These are phyloP conservation scores for Oscheius onirici DNA, from an alignment of 2,888 invertebrate species.

Conservation along the genomic window DNA sequence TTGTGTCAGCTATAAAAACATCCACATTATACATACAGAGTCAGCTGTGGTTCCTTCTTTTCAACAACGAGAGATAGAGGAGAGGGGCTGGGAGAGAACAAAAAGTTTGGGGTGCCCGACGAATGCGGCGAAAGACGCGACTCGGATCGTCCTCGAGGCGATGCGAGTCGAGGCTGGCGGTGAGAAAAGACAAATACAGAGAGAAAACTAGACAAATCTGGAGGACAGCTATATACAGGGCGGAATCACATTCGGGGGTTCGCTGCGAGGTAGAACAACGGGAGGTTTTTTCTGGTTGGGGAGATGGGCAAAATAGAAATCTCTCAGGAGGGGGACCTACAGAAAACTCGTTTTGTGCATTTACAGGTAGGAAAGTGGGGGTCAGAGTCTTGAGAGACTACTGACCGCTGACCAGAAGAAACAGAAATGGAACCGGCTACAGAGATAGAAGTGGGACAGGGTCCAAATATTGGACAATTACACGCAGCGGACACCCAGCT, in stretches of 20 bases:
- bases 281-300: slow-evolving; percentile 3
- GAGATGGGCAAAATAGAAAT: slow-evolving; percentile 18
- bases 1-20: neutral
- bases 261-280: slow-evolving; percentile 34
- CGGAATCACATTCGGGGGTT: slow-evolving; percentile 25
- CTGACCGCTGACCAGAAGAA: slow-evolving; percentile 20
- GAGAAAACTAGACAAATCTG: neutral
- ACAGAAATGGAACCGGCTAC: slow-evolving; percentile 23
- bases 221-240: slow-evolving; percentile 18
- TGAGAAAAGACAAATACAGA: slow-evolving; percentile 1
- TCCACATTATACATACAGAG: slow-evolving; percentile 30
- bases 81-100: neutral
- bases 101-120: slow-evolving; percentile 10
- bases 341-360: slow-evolving; percentile 26
- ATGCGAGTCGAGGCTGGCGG: slow-evolving; percentile 21
- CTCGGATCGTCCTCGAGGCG: neutral
- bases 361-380: slow-evolving; percentile 24
- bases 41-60: slow-evolving; percentile 17
- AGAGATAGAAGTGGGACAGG: neutral
- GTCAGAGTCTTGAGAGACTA: neutral
- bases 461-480: slow-evolving; percentile 20
- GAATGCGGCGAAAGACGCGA: slow-evolving; percentile 29
- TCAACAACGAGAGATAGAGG: slow-evolving; percentile 10
- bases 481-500: slow-evolving; percentile 25
- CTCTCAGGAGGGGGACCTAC: slow-evolving; percentile 17